phyloP scores from a whole-genome alignment of 2,113 vertebrate genomes.

The Hypomesus transpacificus region DNA sequence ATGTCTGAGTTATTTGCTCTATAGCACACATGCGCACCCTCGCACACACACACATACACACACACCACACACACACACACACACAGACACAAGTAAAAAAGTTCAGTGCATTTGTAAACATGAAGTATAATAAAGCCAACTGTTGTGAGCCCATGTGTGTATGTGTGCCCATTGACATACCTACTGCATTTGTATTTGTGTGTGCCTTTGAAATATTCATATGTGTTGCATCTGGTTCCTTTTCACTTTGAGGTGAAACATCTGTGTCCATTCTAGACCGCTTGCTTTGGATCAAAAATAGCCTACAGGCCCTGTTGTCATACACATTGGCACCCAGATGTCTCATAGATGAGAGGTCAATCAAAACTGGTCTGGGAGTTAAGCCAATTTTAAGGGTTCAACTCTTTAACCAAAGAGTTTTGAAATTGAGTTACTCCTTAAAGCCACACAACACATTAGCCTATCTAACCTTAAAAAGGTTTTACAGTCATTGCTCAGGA shows the following conservation, averaged over 20 bases:
- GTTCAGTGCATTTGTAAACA: conserved; percentile 45
- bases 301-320: too few species aligned
- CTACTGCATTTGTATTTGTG: not conserved
- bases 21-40: not conserved
- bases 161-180: not conserved
- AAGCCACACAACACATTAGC: too few species aligned
- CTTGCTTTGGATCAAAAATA: not conserved
- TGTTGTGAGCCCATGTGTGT: conserved; percentile 52
- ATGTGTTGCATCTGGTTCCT: not conserved
- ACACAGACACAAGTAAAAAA: not conserved
- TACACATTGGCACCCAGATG: too few species aligned
- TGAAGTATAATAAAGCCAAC: conserved; percentile 63
- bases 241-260: not conserved
- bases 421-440: too few species aligned
- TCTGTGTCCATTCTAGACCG: not conserved
- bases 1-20: conserved; percentile 3
- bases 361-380: too few species aligned
- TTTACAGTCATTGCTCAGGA: too few species aligned
- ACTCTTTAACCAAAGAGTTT: too few species aligned
- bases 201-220: not conserved
- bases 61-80: not conserved
- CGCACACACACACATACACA: not conserved
- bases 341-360: too few species aligned
- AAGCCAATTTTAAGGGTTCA: too few species aligned
- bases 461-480: too few species aligned